A percentile compares a stretch with the other conserved stretches of the same genome.
Conservation (phyloP, 2,888 invertebrate genomes). For the Molorchus minor region DNA sequence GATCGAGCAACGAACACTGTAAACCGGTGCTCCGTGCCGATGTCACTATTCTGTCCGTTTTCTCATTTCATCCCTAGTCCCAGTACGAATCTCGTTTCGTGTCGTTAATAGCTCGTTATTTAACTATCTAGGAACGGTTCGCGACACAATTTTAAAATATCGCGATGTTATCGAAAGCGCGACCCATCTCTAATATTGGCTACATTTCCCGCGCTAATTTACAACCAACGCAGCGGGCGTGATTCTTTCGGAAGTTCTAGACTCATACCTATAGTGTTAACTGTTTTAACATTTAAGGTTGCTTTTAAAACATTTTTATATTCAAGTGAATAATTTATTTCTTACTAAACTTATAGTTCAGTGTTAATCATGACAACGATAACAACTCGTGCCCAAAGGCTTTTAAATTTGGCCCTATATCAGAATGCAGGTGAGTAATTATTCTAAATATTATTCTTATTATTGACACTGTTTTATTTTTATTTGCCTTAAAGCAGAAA, state of each 20-base stretch:
- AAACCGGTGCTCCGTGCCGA: no score
- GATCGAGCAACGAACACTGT: no score
- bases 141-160: no score
- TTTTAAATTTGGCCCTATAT: not conserved
- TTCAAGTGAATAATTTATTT: no score
- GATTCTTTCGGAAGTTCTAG: not conserved
- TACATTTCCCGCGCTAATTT: not conserved
- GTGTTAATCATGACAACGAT: not conserved
- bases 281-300: not conserved
- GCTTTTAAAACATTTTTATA: not conserved
- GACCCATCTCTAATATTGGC: no score
- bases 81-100: no score
- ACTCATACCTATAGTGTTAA: not conserved
- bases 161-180: no score
- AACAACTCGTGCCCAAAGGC: not conserved
- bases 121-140: no score
- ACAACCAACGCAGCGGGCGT: not conserved
- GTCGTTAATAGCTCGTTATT: no score
- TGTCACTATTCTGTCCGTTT: no score
- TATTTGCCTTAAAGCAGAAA: not conserved
- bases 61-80: no score
- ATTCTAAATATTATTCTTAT: not conserved
- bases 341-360: no score
- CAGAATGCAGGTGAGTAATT: not conserved
- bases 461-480: not conserved